Evolutionary conservation across 2,888 invertebrate genomes (phyloP).

Genomic region (Brachycybe producta): DNA sequence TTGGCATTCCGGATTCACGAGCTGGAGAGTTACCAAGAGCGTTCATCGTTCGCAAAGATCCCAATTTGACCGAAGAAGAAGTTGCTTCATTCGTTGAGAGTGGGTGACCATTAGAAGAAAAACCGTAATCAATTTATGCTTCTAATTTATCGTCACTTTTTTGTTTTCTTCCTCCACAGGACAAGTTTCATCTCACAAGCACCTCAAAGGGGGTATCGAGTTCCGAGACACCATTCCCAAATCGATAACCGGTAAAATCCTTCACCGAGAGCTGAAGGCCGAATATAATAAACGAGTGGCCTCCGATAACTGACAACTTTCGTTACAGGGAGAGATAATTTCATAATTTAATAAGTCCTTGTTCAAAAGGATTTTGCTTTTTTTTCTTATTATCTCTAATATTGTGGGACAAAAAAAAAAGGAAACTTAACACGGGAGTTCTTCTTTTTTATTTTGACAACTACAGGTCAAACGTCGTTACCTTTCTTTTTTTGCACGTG

Average conservation of each 20-base stretch:
- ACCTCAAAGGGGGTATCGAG: slow-evolving; percentile 54
- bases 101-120: background rate
- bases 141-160: background rate
- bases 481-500: too few species aligned
- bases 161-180: slow-evolving; percentile 29
- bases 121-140: background rate
- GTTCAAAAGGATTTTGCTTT: too few species aligned
- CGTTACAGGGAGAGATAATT: too few species aligned
- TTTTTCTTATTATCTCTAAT: too few species aligned
- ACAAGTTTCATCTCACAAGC: slow-evolving; percentile 63
- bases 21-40: slow-evolving; percentile 65
- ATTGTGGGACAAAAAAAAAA: too few species aligned
- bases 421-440: too few species aligned
- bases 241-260: slow-evolving; percentile 60
- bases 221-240: slow-evolving; percentile 58
- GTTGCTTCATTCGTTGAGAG: slow-evolving; percentile 46
- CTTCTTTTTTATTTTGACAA: too few species aligned
- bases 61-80: slow-evolving; percentile 40
- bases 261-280: slow-evolving; percentile 54
- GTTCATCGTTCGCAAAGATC: slow-evolving; percentile 48
- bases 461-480: too few species aligned
- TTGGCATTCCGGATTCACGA: slow-evolving; percentile 54
- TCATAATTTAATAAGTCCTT: too few species aligned
- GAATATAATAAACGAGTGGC: too few species aligned
- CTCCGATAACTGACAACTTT: too few species aligned